Evolutionary conservation across 2,888 invertebrate species (phyloP), one percentile per base, ranked within the genome.

Genomic region (Patella pellucida): DNA sequence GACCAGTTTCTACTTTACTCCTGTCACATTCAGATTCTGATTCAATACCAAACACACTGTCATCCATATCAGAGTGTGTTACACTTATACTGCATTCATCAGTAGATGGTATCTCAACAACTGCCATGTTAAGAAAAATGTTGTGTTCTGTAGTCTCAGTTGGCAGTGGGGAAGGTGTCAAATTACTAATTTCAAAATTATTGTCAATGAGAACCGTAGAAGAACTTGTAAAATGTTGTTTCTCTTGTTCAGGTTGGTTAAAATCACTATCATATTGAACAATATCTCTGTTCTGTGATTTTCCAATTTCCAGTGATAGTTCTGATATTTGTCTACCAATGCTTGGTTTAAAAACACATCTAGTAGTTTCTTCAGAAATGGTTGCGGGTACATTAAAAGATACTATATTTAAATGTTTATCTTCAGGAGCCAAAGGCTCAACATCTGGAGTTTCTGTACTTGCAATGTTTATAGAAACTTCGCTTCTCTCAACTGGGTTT

Each of bases 21-120:
- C 69, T 56, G 14, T 56, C 69, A n/a, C 68, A 68, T 69, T 74
- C 74, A 7, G 74, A 74, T 69, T 74, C 74, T 19, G 74, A 56
- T 54, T 74, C 74, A 27, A 74, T 69, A 5, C 74, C 74, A 54
- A 74, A 74, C 14, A 74, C 74, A 54, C 62, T 74, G 41, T 74
- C 74, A 41, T 74, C 74, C n/a, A 74, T 52, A 50, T 74, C 74
- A 19, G 74, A 74, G 54, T 68, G 74, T 4, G 74, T 69, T 15
- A 41, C 56, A 41, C 74, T 74, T 15, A 74, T 31, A 56, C 56
- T 74, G 23, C 74, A 52, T 41, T 74, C 74, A 74, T 74, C 74
- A 51, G 52, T 69, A 23, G 74, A 69, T 16, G 74, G 74, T 9
- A 74, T 31, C 68, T 74, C 74, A 27, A 74, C 74, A 69, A 69